Base-by-base conservation (phyloP, 2,888 invertebrate species). In the Hypomecis atomaria region DNA sequence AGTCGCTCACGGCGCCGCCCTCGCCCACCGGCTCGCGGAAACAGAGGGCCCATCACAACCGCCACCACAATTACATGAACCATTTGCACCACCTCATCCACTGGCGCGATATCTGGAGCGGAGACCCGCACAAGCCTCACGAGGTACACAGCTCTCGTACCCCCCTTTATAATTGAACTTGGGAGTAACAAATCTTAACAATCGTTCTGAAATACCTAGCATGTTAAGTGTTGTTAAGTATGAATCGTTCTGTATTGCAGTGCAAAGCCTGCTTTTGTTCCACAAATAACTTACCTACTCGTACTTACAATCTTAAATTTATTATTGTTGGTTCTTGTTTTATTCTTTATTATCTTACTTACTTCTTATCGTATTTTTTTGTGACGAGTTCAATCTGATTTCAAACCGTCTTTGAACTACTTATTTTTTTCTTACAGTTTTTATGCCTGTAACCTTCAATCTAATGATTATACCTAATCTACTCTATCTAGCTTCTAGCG, bases 21-120 rank as follows among this genome's bases (percentile, higher is more conserved):
- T 93, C 93, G 37, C 93, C 93, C 6, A 88, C 87, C n/a, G 92
- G 92, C 64, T 90, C 85, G 43, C 84, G 91, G 67, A 90, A 92
- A 79, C 91, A 81, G 50, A 87, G 85, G 69, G 88, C 85, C 66
- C 82, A 77, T 73, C 85, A 84, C 72, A 77, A 77, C 76, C 88
- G 84, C 57, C 91, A 83, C 72, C 91, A 87, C 77, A 87, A 89
- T 79, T 92, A 89, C 78, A 90, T 79, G 84, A 93, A 87, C 81
- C 93, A 88, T 76, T 86, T 88, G 72, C 91, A 89, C 71, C 89
- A 92, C 62, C 82, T 90, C 64, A 92, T 90, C 67, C 90, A 90
- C 77, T 94, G 92, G 92, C 85, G 86, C 73, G 92, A 92, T 78
- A 91, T 90, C 69, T 91, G 92, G 92, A 86, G 88, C 62, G 90